Evolutionary conservation across 2,113 vertebrate species (phyloP).

Genomic region (Epinephelus fuscoguttatus): DNA sequence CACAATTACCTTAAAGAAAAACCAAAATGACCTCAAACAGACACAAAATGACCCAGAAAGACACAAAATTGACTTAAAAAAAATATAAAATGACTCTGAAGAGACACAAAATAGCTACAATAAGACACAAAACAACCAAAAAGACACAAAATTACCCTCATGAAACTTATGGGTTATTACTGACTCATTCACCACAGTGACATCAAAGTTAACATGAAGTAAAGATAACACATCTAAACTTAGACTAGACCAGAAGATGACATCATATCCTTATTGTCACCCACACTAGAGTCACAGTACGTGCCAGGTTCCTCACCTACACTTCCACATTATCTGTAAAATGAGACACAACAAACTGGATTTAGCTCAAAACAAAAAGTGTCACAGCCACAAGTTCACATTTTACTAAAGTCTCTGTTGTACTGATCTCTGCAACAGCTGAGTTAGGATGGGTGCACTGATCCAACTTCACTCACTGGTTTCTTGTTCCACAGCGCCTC

Average conservation of each 20-base stretch:
- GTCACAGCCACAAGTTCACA: neutral
- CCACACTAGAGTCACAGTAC: neutral
- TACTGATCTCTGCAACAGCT: neutral
- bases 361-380: neutral
- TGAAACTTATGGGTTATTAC: neutral
- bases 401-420: neutral
- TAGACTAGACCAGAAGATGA: neutral
- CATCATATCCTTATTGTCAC: neutral
- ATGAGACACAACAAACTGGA: neutral
- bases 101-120: no score
- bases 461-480: neutral
- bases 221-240: neutral
- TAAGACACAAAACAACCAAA: no score
- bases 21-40: no score
- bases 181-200: neutral
- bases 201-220: neutral
- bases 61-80: no score
- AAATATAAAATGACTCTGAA: no score
- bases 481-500: constrained; percentile 47
- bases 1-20: no score
- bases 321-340: neutral
- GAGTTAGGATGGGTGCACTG: neutral
- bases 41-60: no score
- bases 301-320: neutral
- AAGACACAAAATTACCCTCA: no score